Base-by-base conservation (phyloP, 2,113 vertebrate genomes). In the Rhegmatorhina hoffmannsi region DNA sequence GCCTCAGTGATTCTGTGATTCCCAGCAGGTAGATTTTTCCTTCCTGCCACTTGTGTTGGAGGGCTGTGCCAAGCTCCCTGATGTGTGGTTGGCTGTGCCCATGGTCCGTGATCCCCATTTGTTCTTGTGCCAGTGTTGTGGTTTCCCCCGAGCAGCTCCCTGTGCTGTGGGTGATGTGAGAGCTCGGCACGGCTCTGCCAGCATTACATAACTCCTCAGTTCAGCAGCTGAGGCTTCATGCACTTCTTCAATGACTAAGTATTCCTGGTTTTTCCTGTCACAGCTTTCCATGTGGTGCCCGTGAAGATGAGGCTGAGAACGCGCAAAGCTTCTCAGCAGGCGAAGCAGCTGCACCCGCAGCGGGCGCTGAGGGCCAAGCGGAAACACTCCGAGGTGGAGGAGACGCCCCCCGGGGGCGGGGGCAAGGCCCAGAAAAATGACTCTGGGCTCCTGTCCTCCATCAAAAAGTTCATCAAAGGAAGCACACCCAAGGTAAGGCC, bases 261-360 rank as follows among this genome's bases (percentile, higher is more conserved):
- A 11, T 77, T 78, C 16, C 83, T 78, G 36, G 1, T 18, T 96
- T 64, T 76, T n/a, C 94, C 59, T 59, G 47, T 23, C 68, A 3
- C 1, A 99, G 99, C 95, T 97, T 98, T 99, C 98, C 98, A 99
- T 99, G 99, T 98, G 98, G 98, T 94, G 97, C 97, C 95, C 93
- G 88, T 97, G 98, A 98, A 98, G 92, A 99, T 99, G 99, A 99
- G 98, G 99, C 99, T 99, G 99, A 99, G 99, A 98, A 99, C 99
- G 98, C 98, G 99, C 89, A 99, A 99, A 44, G 98, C 98, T 96
- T 98, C 99, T 99, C 99, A 99, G 99, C 99, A 99, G 28, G 97
- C 98, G 38, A 98, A 95, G 97, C 98, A 98, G 80, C 96, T 98
- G 24, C 98, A 98, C 96, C 96, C 97, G 47, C 98, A 93, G 88